Evolutionary conservation across 2,888 invertebrate genomes (phyloP), one percentile per base, ranked within the genome.

Genomic region (Archaeoteleia sp.): DNA sequence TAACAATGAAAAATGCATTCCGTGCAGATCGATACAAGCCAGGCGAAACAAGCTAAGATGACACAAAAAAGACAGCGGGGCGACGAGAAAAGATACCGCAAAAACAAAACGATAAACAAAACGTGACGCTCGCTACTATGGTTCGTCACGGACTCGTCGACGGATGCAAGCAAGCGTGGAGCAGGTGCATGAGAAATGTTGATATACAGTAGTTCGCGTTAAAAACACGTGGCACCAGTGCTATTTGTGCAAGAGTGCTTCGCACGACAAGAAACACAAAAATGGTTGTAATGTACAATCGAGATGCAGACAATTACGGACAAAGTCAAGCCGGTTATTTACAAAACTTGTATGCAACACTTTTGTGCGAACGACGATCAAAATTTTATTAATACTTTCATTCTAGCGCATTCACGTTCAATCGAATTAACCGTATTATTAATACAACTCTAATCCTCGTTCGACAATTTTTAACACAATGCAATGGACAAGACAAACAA

Each of bases 21-120:
- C 78, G 78, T 80, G 80, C 80, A 78, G 61, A 63, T 43, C 49
- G 62, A 72, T 71, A 72, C 74, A 72, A 60, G 55, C n/a, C 69
- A 71, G 54, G 23, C 46, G 10, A 34, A 46, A 42, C 34, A 63
- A 60, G 61, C 53, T 29, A 46, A 45, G 42, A 63, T 23, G 35
- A 34, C n/a, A n/a, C 60, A 69, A 67, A 42, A 54, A 48, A 57
- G 65, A 60, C 7, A 35, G 42, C 51, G 55, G 42, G 23, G 32
- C 2, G 13, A 7, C n/a, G 29, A 20, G 0, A 25, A 39, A 2
- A n/a, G 32, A 32, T 32, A 23, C 20, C 12, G 12, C 17, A 23
- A 13, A 30, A 55, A 40, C 27, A 42, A 40, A 42, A 58, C 30
- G 49, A 57, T 34, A 25, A 51, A 49, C 20, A 10, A 39, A 57